Evolutionary conservation across 2,888 invertebrate genomes (phyloP).

Genomic region (Cylloceria caligata): DNA sequence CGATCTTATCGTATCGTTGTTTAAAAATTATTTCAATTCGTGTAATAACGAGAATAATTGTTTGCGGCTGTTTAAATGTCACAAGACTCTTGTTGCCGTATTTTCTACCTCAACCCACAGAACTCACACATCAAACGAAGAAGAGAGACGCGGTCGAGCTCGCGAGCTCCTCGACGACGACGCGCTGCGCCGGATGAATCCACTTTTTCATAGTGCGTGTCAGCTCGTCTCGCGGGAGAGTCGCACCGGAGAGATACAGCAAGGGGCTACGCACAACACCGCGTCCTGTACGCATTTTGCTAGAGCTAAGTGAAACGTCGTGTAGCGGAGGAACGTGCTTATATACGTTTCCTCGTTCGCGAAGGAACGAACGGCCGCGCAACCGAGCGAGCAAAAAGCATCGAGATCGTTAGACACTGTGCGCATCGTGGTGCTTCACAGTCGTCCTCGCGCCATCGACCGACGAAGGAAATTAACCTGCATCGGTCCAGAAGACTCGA

Average conservation of each 20-base stretch:
- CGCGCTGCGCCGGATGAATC: constrained; percentile 54
- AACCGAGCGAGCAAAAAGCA: constrained; percentile 55
- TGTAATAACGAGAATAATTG: constrained; percentile 7
- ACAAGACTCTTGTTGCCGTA: background rate
- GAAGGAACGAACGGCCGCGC: constrained; percentile 34
- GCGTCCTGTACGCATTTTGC: constrained; percentile 53
- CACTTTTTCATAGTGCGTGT: constrained; percentile 63
- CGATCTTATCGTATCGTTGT: background rate
- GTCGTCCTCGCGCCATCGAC: constrained; percentile 33
- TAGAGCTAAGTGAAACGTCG: constrained; percentile 67
- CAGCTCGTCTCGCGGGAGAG: constrained; percentile 53
- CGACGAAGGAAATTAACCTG: constrained; percentile 4
- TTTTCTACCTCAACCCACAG: background rate
- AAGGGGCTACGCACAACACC: constrained; percentile 45
- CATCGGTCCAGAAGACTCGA: background rate
- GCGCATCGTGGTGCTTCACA: constrained; percentile 44
- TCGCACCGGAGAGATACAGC: constrained; percentile 27
- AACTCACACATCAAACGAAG: constrained; percentile 21
- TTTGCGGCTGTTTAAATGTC: constrained; percentile 1
- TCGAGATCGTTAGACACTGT: constrained; percentile 62
- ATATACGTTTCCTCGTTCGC: constrained; percentile 56
- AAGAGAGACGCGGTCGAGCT: constrained; percentile 56
- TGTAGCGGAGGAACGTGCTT: constrained; percentile 53
- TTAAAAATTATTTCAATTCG: background rate
- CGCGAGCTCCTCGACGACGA: constrained; percentile 11